Evolutionary conservation across 2,113 vertebrate genomes (phyloP).

Genomic region (Oreochromis tanganicae): DNA sequence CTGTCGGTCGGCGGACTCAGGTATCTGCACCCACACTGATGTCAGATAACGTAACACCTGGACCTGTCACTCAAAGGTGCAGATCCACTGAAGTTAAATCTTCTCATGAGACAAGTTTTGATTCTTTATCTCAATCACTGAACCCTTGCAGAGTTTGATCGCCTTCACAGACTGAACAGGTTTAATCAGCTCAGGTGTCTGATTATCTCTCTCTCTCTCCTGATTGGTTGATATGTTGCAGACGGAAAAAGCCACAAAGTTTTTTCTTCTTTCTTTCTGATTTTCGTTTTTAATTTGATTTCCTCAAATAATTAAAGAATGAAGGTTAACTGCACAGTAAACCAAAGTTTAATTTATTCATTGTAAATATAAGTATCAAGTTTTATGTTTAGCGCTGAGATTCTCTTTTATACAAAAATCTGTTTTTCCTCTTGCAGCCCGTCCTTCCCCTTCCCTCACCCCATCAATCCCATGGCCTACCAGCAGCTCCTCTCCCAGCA

Average conservation of each 20-base stretch:
- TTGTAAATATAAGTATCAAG: not conserved
- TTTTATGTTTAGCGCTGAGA: not conserved
- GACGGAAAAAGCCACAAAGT: not conserved
- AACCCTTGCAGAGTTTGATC: not conserved
- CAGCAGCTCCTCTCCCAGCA: slow-evolving; percentile 95
- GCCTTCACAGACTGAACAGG: not conserved
- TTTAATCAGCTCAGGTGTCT: not conserved
- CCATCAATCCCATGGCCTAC: slow-evolving; percentile 91
- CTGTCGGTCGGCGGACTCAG: slow-evolving; percentile 92
- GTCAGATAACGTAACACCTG: not conserved
- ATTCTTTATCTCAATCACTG: not conserved
- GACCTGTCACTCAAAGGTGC: not conserved
- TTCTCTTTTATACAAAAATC: not conserved
- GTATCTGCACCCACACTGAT: slow-evolving; percentile 14
- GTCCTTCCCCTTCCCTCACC: slow-evolving; percentile 90
- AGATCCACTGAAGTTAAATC: not conserved
- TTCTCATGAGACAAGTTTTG: not conserved
- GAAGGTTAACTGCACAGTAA: not conserved
- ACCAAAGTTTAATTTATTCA: not conserved
- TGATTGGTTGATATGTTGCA: not conserved
- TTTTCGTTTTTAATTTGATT: not conserved
- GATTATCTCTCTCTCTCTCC: not conserved
- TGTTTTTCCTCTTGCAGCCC: slow-evolving; percentile 72
- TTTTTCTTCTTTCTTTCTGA: not conserved
- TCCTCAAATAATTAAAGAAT: not conserved